Evolutionary conservation across 2,888 invertebrate genomes (phyloP).

Genomic region (Nomada goodeniana): DNA sequence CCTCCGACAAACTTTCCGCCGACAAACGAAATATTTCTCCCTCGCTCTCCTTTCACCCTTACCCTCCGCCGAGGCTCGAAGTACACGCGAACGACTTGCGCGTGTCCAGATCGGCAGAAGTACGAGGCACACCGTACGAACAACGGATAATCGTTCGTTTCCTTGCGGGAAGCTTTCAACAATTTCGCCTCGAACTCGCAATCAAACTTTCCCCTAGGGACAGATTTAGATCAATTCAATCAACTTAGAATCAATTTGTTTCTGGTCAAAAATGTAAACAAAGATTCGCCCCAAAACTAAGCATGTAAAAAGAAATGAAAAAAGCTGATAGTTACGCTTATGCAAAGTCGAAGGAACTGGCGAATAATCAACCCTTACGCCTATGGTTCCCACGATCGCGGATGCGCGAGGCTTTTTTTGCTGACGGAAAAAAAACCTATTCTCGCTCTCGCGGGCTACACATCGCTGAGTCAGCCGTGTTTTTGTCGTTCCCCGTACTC

Average conservation of each 20-base stretch:
- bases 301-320: background rate
- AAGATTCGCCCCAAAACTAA: background rate
- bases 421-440: constrained; percentile 9
- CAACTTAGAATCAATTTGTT: background rate
- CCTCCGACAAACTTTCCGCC: background rate
- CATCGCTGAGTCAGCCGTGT: constrained; percentile 14
- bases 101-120: constrained; percentile 85
- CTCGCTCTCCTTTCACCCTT: background rate
- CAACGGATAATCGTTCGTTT: constrained; percentile 65
- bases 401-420: constrained; percentile 7
- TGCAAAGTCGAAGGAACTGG: background rate
- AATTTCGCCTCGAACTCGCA: constrained; percentile 86
- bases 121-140: constrained; percentile 79
- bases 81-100: constrained; percentile 85
- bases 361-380: background rate
- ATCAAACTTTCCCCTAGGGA: constrained; percentile 85
- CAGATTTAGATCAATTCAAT: too few relatives aligned
- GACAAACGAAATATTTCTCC: background rate
- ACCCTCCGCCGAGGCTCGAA: constrained; percentile 86
- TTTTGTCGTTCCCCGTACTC: constrained; percentile 19
- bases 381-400: constrained; percentile 1
- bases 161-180: constrained; percentile 44
- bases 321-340: background rate
- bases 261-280: background rate
- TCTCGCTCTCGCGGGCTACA: background rate